Percentiles rank a stretch among this genome's conserved stretches.
Evolutionary conservation across 2,888 invertebrate genomes (phyloP).

Genomic region (Athalia rosae): DNA sequence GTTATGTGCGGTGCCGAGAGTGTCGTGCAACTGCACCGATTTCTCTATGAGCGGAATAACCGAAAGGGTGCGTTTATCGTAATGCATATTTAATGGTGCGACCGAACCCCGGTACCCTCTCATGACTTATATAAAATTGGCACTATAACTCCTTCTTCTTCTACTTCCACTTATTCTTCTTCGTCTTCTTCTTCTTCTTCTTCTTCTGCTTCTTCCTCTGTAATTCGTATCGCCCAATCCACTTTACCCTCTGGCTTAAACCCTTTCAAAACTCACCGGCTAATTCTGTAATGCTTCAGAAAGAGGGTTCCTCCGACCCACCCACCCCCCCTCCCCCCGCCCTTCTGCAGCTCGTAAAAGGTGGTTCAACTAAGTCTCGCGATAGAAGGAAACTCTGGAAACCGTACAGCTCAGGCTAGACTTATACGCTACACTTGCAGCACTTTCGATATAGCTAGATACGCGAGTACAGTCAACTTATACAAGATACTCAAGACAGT

Average conservation of each 20-base stretch:
- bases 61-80: not conserved
- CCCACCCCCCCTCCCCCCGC: no score
- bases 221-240: slow-evolving; percentile 59
- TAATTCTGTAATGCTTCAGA: slow-evolving; percentile 72
- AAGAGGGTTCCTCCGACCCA: slow-evolving; percentile 47
- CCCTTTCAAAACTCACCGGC: slow-evolving; percentile 69
- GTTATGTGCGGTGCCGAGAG: slow-evolving; percentile 5
- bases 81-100: not conserved
- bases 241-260: slow-evolving; percentile 65
- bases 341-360: slow-evolving; percentile 63
- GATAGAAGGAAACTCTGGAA: slow-evolving; percentile 60
- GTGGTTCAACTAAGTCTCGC: slow-evolving; percentile 70
- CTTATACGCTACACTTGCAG: slow-evolving; percentile 1
- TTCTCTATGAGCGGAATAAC: slow-evolving; percentile 6
- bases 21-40: slow-evolving; percentile 4
- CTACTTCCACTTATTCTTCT: not conserved
- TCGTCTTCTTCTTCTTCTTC: not conserved
- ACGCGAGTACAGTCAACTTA: not conserved
- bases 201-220: not conserved
- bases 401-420: not conserved
- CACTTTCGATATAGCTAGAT: not conserved
- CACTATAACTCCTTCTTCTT: not conserved
- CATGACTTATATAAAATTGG: not conserved
- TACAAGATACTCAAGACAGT: not conserved
- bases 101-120: not conserved